Base-by-base conservation (phyloP, 2,113 vertebrate genomes). In the Sebastes schlegelii region DNA sequence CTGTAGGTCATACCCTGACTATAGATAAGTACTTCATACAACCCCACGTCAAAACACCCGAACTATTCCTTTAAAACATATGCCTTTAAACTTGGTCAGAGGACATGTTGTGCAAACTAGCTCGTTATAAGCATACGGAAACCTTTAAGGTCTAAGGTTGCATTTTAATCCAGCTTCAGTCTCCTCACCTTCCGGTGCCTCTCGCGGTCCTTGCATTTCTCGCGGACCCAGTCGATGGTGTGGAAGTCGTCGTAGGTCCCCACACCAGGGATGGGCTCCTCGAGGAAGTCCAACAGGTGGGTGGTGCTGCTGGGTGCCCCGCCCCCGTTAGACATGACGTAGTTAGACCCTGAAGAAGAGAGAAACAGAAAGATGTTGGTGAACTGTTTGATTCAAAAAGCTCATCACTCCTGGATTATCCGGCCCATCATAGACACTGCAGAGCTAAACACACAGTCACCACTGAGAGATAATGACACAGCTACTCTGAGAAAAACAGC, bases 221-320 rank as follows among this genome's bases (percentile, higher is more conserved):
- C 98, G 17, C 98, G 94, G 77, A 99, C 98, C 98, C 98, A 99
- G 79, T 99, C 98, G 71, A 99, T 99, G 87, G 98, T 99, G 92
- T 99, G 98, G 95, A 99, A 99, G 93, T 99, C 98, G 88, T 99
- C 98, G 0, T 99, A 99, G 11, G 98, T 99, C 75, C 98, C 98
- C 82, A 99, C 98, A 9, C 98, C 98, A 0, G 98, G 98, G 89
- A 99, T 99, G 21, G 98, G 98, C 88, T 99, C 98, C 90, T 99
- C 98, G 85, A 99, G 93, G 90, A 99, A 96, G 89, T 99, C 98
- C 95, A 99, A 86, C 83, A 99, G 93, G 91, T 99, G 98, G 43
- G 98, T 99, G 88, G 97, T 95, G 93, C 96, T 99, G 89, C 97
- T 99, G 86, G 97, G 95, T 45, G 96, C 96, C 74, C 96, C 97